Percentiles rank a stretch among this genome's conserved stretches.
phyloP scores from a whole-genome alignment of 1,140 invertebrate species.

The Watersipora subatra region DNA sequence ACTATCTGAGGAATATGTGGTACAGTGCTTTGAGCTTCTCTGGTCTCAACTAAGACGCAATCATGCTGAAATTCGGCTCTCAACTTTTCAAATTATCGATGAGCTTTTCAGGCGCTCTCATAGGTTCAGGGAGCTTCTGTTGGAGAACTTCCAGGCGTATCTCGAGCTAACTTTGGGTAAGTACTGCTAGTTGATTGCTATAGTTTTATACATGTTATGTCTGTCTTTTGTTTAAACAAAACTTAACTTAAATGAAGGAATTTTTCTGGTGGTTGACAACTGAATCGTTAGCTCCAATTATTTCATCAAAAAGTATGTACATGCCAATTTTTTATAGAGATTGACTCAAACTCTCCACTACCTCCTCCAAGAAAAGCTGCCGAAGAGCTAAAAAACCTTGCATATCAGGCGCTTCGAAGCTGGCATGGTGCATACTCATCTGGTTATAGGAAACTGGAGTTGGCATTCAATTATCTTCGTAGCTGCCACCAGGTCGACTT shows the following conservation, averaged over 20 bases:
- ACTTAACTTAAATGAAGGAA: neutral
- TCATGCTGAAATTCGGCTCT: slow-evolving; percentile 48
- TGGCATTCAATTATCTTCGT: slow-evolving; percentile 44
- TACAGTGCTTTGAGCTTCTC: slow-evolving; percentile 39
- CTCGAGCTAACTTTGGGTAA: slow-evolving; percentile 39
- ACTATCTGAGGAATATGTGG: slow-evolving; percentile 40
- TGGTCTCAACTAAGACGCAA: slow-evolving; percentile 42
- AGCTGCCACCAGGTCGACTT: slow-evolving; percentile 43
- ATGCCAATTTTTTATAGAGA: slow-evolving; percentile 21
- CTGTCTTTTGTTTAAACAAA: neutral
- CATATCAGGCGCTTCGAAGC: slow-evolving; percentile 40
- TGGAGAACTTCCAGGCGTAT: slow-evolving; percentile 43
- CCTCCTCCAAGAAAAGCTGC: slow-evolving; percentile 44
- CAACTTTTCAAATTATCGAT: slow-evolving; percentile 44
- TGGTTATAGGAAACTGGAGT: slow-evolving; percentile 42
- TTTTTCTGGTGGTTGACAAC: neutral
- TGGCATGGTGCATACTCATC: slow-evolving; percentile 45
- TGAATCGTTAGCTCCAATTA: neutral
- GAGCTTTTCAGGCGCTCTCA: slow-evolving; percentile 47
- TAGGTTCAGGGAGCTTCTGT: slow-evolving; percentile 43
- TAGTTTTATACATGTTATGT: neutral
- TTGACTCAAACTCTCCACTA: slow-evolving; percentile 38
- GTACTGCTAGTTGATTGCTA: neutral
- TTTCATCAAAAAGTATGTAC: neutral
- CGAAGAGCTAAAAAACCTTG: slow-evolving; percentile 37